These are phyloP conservation scores for Anguilla rostrata DNA, from an alignment of 2,113 vertebrate genomes.

Conservation along the genomic window DNA sequence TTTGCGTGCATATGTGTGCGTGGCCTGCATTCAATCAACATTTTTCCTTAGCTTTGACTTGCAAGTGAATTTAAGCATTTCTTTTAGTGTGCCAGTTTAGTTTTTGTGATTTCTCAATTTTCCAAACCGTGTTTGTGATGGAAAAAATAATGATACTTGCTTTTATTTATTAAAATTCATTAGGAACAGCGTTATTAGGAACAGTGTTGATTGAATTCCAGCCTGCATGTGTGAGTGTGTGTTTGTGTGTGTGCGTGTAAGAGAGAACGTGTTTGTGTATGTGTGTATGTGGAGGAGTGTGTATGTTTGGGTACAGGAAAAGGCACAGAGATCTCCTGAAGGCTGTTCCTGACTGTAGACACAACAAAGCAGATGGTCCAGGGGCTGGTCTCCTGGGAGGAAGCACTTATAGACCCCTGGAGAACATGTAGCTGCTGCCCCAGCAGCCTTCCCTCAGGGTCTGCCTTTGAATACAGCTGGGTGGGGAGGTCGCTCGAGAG, in stretches of 20 bases:
- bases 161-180: too few relatives aligned
- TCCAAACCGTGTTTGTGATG: too few relatives aligned
- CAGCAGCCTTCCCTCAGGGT: background rate
- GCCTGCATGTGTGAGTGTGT: background rate
- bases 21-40: too few relatives aligned
- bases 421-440: background rate
- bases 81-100: too few relatives aligned
- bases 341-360: background rate
- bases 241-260: constrained; percentile 17
- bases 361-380: background rate
- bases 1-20: background rate
- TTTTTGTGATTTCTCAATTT: too few relatives aligned
- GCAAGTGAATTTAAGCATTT: too few relatives aligned
- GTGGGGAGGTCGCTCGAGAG: background rate
- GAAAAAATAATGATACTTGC: too few relatives aligned
- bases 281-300: background rate
- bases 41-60: too few relatives aligned
- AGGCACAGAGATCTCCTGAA: background rate
- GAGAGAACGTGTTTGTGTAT: background rate
- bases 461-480: background rate
- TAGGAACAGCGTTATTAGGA: too few relatives aligned
- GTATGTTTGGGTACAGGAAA: background rate
- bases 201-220: background rate
- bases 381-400: background rate
- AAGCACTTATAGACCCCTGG: background rate